Percentiles rank a stretch among this genome's conserved stretches.
phyloP scores from a whole-genome alignment of 2,113 vertebrate species.

The Riparia riparia region DNA sequence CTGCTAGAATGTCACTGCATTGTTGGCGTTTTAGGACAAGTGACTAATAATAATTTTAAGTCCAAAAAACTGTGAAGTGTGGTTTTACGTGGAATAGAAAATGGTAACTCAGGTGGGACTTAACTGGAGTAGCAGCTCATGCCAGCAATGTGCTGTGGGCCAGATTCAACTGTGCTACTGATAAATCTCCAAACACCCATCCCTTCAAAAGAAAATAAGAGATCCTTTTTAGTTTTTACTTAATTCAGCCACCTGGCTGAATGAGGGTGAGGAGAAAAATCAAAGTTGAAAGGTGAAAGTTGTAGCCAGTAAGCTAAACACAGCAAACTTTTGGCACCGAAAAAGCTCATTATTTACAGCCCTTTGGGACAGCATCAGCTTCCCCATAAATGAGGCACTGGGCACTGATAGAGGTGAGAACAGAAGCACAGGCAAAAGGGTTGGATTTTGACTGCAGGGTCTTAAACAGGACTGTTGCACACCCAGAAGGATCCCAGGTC shows the following conservation, averaged over 20 bases:
- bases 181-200: not conserved
- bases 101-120: not conserved
- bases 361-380: not conserved
- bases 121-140: not conserved
- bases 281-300: not conserved
- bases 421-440: not conserved
- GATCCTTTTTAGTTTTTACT: conserved; percentile 5
- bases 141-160: not conserved
- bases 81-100: not conserved
- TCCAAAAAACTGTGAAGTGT: not conserved
- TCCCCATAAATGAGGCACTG: not conserved
- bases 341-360: not conserved
- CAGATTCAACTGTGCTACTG: not conserved
- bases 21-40: not conserved
- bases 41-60: not conserved
- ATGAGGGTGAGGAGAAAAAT: not conserved
- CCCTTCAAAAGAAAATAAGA: not conserved
- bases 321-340: not conserved
- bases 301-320: not conserved
- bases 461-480: not conserved
- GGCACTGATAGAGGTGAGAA: not conserved
- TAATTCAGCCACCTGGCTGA: conserved; percentile 3
- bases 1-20: not conserved
- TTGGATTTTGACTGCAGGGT: not conserved
- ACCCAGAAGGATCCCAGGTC: not conserved